These are phyloP conservation scores for Nematopogon swammerdamellus DNA, from an alignment of 2,888 invertebrate species.

Conservation along the genomic window DNA sequence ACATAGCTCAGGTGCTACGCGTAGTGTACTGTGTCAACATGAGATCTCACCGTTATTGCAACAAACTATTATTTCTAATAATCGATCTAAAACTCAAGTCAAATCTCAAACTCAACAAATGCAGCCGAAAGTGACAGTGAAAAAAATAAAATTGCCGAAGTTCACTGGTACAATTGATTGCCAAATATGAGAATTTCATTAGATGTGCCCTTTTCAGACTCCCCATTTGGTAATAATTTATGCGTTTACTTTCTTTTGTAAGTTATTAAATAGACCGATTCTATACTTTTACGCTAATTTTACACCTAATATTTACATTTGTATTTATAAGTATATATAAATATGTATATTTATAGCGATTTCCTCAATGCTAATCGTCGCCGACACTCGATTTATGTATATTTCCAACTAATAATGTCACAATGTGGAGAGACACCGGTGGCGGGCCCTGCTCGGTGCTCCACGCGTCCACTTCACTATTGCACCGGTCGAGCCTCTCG, in stretches of 20 bases:
- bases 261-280: slow-evolving; percentile 56
- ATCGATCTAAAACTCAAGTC: too few species aligned
- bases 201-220: slow-evolving; percentile 46
- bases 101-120: too few species aligned
- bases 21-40: too few species aligned
- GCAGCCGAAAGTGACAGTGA: too few species aligned
- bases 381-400: slow-evolving; percentile 49
- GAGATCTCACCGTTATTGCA: too few species aligned
- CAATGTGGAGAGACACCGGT: slow-evolving; percentile 22
- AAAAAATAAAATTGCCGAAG: slow-evolving; percentile 19
- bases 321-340: slow-evolving; percentile 56
- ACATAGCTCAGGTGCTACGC: too few species aligned
- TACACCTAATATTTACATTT: slow-evolving; percentile 55
- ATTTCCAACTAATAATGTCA: slow-evolving; percentile 55
- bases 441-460: slow-evolving; percentile 26
- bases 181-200: slow-evolving; percentile 55
- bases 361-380: slow-evolving; percentile 45
- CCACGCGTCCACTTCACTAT: slow-evolving; percentile 29
- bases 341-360: slow-evolving; percentile 55
- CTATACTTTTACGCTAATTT: slow-evolving; percentile 53
- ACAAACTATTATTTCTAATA: too few species aligned
- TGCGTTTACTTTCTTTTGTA: slow-evolving; percentile 50
- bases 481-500: slow-evolving; percentile 28
- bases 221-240: slow-evolving; percentile 55
- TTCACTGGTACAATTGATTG: slow-evolving; percentile 56